These are phyloP conservation scores for Xiphydria camelus DNA, from an alignment of 2,888 invertebrate genomes.

Conservation along the genomic window DNA sequence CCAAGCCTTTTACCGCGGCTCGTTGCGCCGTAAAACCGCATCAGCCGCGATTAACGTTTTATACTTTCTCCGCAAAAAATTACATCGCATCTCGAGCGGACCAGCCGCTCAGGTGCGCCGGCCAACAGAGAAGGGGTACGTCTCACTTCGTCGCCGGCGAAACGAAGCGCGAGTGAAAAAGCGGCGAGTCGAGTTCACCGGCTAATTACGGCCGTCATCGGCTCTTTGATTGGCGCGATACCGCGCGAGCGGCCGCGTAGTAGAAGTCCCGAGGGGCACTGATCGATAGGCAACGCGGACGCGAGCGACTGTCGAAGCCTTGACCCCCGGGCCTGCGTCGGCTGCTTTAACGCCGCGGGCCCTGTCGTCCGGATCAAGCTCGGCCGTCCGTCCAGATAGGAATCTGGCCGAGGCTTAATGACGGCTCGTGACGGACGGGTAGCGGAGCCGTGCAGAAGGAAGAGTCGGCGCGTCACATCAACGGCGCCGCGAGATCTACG, in stretches of 20 bases:
- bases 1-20: too few species aligned
- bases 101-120: conserved; percentile 12
- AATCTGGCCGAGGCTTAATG: conserved; percentile 52
- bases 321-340: conserved; percentile 42
- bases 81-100: conserved; percentile 9
- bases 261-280: conserved; percentile 33
- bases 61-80: conserved; percentile 16
- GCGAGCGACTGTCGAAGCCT: conserved; percentile 43
- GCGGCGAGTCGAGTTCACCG: conserved; percentile 12
- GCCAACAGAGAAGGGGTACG: too few species aligned
- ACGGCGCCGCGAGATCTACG: conserved; percentile 51
- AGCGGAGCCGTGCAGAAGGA: conserved; percentile 36
- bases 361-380: conserved; percentile 35
- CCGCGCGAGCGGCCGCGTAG: neutral
- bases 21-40: too few species aligned
- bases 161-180: conserved; percentile 12
- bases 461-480: conserved; percentile 23
- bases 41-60: conserved; percentile 17
- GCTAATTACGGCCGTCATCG: conserved; percentile 47
- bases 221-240: conserved; percentile 30
- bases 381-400: conserved; percentile 42
- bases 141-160: too few species aligned
- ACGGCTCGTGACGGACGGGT: conserved; percentile 50
- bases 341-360: conserved; percentile 36
- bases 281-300: conserved; percentile 52